Evolutionary conservation across 2,888 invertebrate species (phyloP).

Genomic region (Rhagophthalmus giganteus): DNA sequence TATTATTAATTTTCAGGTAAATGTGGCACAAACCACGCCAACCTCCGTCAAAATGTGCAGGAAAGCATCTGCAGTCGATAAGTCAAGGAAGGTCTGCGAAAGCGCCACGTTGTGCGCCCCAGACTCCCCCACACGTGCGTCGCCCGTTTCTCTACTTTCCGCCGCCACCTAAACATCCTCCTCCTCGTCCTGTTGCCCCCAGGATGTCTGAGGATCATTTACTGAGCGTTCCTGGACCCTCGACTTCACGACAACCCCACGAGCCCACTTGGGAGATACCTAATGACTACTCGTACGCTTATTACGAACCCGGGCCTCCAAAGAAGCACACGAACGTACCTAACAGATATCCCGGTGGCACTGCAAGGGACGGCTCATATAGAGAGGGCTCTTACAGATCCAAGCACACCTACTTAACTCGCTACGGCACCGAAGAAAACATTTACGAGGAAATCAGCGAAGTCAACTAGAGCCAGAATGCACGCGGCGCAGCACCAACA

Average conservation of each 20-base stretch:
- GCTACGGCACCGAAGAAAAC: slow-evolving; percentile 82
- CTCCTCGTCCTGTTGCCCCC: slow-evolving; percentile 54
- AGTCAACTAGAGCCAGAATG: slow-evolving; percentile 53
- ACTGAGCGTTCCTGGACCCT: slow-evolving; percentile 45
- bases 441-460: slow-evolving; percentile 81
- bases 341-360: slow-evolving; percentile 47
- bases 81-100: slow-evolving; percentile 25
- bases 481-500: slow-evolving; percentile 50
- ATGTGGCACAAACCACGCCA: slow-evolving; percentile 49
- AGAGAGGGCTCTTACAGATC: slow-evolving; percentile 49
- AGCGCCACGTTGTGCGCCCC: slow-evolving; percentile 26
- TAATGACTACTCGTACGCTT: slow-evolving; percentile 80
- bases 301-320: slow-evolving; percentile 72
- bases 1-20: slow-evolving; percentile 51
- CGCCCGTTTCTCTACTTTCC: slow-evolving; percentile 70
- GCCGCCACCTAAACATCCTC: slow-evolving; percentile 73
- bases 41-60: slow-evolving; percentile 44
- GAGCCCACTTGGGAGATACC: slow-evolving; percentile 43
- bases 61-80: slow-evolving; percentile 41
- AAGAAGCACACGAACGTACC: slow-evolving; percentile 68
- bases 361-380: slow-evolving; percentile 50
- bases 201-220: slow-evolving; percentile 49
- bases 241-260: slow-evolving; percentile 42
- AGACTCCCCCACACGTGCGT: slow-evolving; percentile 39
- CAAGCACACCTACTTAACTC: slow-evolving; percentile 50